Percentiles rank a stretch among this genome's conserved stretches.
Conservation (phyloP, 2,113 vertebrate genomes). For the Mugil cephalus region DNA sequence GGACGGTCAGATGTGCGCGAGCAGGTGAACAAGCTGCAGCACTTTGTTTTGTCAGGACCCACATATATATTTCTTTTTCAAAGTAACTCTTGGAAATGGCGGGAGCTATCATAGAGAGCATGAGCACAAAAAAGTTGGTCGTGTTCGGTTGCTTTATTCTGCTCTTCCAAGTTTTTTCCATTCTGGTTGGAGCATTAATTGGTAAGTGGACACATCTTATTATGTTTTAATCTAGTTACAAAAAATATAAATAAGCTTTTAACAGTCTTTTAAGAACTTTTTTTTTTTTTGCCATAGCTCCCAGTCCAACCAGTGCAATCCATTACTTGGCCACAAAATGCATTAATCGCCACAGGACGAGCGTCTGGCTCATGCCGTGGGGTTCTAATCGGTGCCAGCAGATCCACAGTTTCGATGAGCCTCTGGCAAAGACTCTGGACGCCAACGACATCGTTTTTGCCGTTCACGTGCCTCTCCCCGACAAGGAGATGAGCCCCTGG, state of each 20-base stretch:
- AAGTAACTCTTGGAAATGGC: slow-evolving; percentile 24
- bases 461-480: slow-evolving; percentile 88
- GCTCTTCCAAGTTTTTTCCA: slow-evolving; percentile 36
- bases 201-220: slow-evolving; percentile 35
- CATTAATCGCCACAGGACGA: slow-evolving; percentile 85
- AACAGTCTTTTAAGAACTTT: not conserved
- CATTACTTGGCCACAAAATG: slow-evolving; percentile 85
- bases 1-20: slow-evolving; percentile 25
- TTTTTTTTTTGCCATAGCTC: slow-evolving; percentile 26
- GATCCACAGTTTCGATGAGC: slow-evolving; percentile 90
- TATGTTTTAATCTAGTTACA: too few relatives aligned
- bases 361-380: slow-evolving; percentile 92
- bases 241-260: not conserved
- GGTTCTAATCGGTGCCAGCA: slow-evolving; percentile 88
- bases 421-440: slow-evolving; percentile 88
- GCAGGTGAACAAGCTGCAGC: slow-evolving; percentile 10
- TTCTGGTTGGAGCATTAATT: slow-evolving; percentile 49
- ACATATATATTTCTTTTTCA: not conserved
- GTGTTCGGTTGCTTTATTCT: slow-evolving; percentile 35
- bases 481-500: slow-evolving; percentile 94
- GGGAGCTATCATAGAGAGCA: slow-evolving; percentile 52
- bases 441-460: slow-evolving; percentile 84
- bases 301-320: slow-evolving; percentile 53
- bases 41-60: not conserved
- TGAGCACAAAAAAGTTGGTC: slow-evolving; percentile 59